phyloP scores from a whole-genome alignment of 1,140 invertebrate species.

The Propsilocerus akamusi region DNA sequence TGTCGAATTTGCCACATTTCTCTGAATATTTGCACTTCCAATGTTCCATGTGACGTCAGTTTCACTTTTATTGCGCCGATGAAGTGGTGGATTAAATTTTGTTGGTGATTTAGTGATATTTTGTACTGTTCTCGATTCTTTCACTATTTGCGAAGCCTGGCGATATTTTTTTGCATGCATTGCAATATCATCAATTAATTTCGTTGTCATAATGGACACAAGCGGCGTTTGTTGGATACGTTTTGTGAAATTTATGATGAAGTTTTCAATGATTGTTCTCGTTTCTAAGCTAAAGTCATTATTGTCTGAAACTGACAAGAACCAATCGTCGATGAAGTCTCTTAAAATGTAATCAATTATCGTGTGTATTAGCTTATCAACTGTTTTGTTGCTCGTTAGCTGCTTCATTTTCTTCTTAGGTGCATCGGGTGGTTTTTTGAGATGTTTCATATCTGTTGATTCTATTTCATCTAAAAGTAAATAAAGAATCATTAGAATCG shows the following conservation, averaged over 20 bases:
- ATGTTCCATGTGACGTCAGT: conserved; percentile 45
- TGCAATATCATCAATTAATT: conserved; percentile 76
- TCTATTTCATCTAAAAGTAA: neutral
- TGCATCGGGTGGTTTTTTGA: neutral
- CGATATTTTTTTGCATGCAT: conserved; percentile 70
- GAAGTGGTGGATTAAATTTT: conserved; percentile 11
- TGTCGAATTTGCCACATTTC: conserved; percentile 25
- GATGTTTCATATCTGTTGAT: too few species aligned
- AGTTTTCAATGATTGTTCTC: conserved; percentile 2
- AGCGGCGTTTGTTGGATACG: conserved; percentile 79
- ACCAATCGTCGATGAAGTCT: conserved; percentile 64
- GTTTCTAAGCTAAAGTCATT: conserved; percentile 23
- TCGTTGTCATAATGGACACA: conserved; percentile 70
- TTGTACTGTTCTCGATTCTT: neutral
- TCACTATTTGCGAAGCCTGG: conserved; percentile 2
- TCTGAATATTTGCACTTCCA: conserved; percentile 17
- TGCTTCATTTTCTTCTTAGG: conserved; percentile 4
- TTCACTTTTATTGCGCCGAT: conserved; percentile 49
- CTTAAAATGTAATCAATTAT: conserved; percentile 51
- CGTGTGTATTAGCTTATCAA: conserved; percentile 6
- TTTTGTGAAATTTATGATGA: conserved; percentile 6
- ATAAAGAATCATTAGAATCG: neutral
- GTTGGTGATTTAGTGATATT: neutral
- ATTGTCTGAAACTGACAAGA: conserved; percentile 31
- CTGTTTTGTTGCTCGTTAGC: conserved; percentile 5